A percentile compares a stretch with the other conserved stretches of the same genome.
phyloP scores from a whole-genome alignment of 1,140 invertebrate species.

The Papilio glaucus region DNA sequence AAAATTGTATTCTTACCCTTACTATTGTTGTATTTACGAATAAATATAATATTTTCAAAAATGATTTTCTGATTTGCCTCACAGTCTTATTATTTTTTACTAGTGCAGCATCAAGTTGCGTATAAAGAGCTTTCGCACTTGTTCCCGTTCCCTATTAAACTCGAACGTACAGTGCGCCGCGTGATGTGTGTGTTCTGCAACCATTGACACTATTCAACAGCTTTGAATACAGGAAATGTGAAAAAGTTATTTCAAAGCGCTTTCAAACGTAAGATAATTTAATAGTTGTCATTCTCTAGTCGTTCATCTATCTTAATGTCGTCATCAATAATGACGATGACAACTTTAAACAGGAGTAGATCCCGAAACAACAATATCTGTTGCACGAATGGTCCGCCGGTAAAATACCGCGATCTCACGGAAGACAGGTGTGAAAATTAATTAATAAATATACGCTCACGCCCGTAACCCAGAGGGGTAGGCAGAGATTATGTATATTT shows the following conservation, averaged over 20 bases:
- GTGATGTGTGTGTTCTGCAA: background rate
- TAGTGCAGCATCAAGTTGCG: background rate
- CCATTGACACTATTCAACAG: slow-evolving; percentile 17
- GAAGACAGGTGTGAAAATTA: no score
- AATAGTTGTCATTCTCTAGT: background rate
- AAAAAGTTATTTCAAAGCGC: background rate
- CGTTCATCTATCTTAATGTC: background rate
- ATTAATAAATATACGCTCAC: no score
- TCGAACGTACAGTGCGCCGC: background rate
- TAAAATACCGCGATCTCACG: no score
- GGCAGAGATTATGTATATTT: no score
- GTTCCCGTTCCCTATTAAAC: slow-evolving; percentile 7
- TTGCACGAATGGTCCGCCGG: no score
- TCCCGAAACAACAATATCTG: no score
- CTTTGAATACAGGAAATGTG: slow-evolving; percentile 14
- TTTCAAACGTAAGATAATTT: background rate
- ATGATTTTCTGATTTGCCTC: background rate
- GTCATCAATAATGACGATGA: no score
- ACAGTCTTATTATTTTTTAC: background rate
- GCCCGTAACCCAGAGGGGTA: no score
- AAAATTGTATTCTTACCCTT: background rate
- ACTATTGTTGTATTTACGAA: background rate
- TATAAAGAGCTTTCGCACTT: slow-evolving; percentile 7
- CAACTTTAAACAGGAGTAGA: no score
- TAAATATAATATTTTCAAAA: background rate